A percentile compares a stretch with the other conserved stretches of the same genome.
Conservation (phyloP, 2,888 invertebrate genomes). For the Latrodectus elegans region DNA sequence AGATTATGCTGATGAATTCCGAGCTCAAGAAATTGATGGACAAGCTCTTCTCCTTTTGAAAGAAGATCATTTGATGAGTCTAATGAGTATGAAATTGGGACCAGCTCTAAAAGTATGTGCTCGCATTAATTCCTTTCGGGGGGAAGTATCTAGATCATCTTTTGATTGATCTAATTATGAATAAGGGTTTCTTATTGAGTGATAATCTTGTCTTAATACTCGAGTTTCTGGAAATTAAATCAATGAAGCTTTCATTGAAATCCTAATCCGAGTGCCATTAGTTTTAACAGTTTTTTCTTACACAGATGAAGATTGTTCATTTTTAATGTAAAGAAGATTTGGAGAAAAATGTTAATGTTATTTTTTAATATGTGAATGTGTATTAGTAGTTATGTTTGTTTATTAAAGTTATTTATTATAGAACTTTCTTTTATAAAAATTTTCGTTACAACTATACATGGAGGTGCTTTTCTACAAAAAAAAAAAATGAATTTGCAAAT, state of each 20-base stretch:
- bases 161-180: neutral
- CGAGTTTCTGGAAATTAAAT: neutral
- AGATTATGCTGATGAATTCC: conserved; percentile 95
- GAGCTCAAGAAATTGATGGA: conserved; percentile 96
- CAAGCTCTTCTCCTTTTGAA: conserved; percentile 93
- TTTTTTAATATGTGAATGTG: neutral
- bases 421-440: no score
- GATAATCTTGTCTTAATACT: neutral
- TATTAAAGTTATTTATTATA: no score
- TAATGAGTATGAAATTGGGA: conserved; percentile 95
- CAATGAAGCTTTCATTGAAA: neutral
- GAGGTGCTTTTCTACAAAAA: no score
- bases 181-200: neutral
- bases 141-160: conserved; percentile 48
- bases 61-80: conserved; percentile 94
- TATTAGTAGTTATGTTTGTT: no score
- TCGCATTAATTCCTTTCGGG: conserved; percentile 79
- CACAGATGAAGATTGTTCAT: neutral
- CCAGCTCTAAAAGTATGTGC: conserved; percentile 96
- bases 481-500: no score
- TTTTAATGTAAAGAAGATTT: neutral
- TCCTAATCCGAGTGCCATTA: conserved; percentile 3
- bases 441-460: no score
- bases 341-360: neutral
- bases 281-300: neutral